Conservation (phyloP, 2,113 vertebrate genomes). For the Myanophis thanlyinensis region DNA sequence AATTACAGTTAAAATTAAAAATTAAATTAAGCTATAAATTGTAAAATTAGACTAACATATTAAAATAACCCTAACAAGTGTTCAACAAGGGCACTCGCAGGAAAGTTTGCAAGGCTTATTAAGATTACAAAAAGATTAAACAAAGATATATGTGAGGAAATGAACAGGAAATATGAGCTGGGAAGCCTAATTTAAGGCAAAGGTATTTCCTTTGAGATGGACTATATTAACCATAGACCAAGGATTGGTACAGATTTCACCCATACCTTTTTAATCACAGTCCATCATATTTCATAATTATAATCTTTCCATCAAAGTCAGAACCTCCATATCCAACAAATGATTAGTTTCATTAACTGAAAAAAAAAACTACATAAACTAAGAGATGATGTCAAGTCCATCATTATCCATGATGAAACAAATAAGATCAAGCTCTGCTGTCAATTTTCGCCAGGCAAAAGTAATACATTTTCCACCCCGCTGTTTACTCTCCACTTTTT, state of each 20-base stretch:
- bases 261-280: not conserved
- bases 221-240: constrained; percentile 25
- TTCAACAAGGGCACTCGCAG: constrained; percentile 26
- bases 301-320: not conserved
- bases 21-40: no score
- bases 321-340: not conserved
- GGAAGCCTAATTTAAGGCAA: constrained; percentile 43
- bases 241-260: not conserved
- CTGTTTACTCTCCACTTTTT: not conserved
- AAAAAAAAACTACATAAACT: not conserved
- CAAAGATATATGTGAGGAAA: constrained; percentile 24
- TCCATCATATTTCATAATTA: not conserved
- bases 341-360: not conserved
- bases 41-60: no score
- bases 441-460: not conserved
- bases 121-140: constrained; percentile 14
- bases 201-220: constrained; percentile 40
- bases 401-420: not conserved
- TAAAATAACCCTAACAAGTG: no score
- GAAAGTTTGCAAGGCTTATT: not conserved
- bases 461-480: constrained; percentile 1
- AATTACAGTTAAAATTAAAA: no score
- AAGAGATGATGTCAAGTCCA: not conserved
- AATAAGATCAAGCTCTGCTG: not conserved
- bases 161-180: not conserved